phyloP scores from a whole-genome alignment of 1,140 invertebrate genomes.

The Leptinotarsa defecta region DNA sequence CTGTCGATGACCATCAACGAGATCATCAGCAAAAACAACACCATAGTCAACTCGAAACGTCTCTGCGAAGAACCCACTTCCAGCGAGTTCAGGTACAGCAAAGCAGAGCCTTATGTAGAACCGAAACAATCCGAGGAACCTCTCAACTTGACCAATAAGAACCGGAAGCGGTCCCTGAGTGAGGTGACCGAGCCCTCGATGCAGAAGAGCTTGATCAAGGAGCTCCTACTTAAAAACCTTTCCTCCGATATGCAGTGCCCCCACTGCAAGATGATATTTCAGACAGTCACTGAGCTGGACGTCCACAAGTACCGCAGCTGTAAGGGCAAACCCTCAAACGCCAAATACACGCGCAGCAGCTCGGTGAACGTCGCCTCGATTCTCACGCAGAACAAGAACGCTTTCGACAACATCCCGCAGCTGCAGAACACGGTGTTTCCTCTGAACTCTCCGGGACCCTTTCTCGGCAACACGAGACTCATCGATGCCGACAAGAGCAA shows the following conservation, averaged over 20 bases:
- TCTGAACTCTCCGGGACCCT: slow-evolving; percentile 76
- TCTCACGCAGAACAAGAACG: slow-evolving; percentile 55
- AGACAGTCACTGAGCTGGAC: slow-evolving; percentile 55
- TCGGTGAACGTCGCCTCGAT: slow-evolving; percentile 56
- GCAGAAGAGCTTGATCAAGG: slow-evolving; percentile 71
- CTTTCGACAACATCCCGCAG: slow-evolving; percentile 53
- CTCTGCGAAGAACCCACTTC: not conserved
- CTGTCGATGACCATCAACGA: slow-evolving; percentile 52
- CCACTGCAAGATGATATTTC: slow-evolving; percentile 56
- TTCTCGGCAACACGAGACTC: slow-evolving; percentile 76
- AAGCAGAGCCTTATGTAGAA: not conserved
- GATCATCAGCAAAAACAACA: slow-evolving; percentile 53
- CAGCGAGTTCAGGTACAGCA: slow-evolving; percentile 3
- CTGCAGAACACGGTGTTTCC: slow-evolving; percentile 59
- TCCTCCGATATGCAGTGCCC: slow-evolving; percentile 53
- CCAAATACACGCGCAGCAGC: slow-evolving; percentile 52
- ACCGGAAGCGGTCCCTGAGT: slow-evolving; percentile 67
- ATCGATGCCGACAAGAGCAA: slow-evolving; percentile 64
- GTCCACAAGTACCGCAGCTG: slow-evolving; percentile 53
- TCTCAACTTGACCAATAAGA: slow-evolving; percentile 68
- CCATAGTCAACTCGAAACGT: slow-evolving; percentile 44
- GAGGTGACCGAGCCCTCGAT: slow-evolving; percentile 48
- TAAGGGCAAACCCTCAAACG: slow-evolving; percentile 50
- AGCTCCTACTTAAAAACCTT: slow-evolving; percentile 71
- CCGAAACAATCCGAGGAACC: slow-evolving; percentile 59